Evolutionary conservation across 2,797 vertebrate genomes (phyloP).

Genomic region (Chaetodon trifasciatus): DNA sequence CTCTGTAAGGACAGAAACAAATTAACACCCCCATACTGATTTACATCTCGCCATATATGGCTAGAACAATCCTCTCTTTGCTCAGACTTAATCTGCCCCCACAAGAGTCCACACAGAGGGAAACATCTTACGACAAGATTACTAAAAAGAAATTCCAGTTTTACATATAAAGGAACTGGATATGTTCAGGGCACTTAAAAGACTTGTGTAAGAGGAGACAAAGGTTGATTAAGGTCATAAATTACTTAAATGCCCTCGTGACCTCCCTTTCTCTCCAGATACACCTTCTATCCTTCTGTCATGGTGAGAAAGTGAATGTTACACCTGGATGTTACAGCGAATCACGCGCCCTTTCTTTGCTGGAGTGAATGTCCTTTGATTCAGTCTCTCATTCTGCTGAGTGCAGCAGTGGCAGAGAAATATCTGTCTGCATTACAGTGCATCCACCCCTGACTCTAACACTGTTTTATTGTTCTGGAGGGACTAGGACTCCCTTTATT

Average conservation of each 20-base stretch:
- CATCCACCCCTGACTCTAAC: conserved; percentile 76
- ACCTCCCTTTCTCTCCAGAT: conserved; percentile 15
- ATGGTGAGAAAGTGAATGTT: conserved; percentile 18
- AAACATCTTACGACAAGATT: conserved; percentile 8
- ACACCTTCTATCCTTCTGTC: conserved; percentile 1
- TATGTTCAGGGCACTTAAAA: neutral
- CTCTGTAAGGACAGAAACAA: conserved; percentile 63
- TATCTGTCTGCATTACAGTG: conserved; percentile 72
- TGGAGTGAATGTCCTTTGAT: conserved; percentile 59
- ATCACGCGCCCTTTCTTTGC: conserved; percentile 37
- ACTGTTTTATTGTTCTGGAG: conserved; percentile 76
- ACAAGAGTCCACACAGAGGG: neutral
- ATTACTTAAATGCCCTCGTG: conserved; percentile 18
- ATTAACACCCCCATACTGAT: conserved; percentile 65
- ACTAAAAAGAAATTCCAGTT: neutral
- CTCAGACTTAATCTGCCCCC: conserved; percentile 12
- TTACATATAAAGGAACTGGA: neutral
- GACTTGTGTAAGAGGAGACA: neutral
- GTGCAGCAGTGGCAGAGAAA: conserved; percentile 67
- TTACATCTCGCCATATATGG: conserved; percentile 63
- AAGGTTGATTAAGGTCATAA: conserved; percentile 26
- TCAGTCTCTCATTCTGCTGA: conserved; percentile 69
- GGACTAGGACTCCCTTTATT: conserved; percentile 75
- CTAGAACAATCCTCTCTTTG: conserved; percentile 48
- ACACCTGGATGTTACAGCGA: conserved; percentile 41